Evolutionary conservation across 2,888 invertebrate species (phyloP).

Genomic region (Drosophila kanekoi): DNA sequence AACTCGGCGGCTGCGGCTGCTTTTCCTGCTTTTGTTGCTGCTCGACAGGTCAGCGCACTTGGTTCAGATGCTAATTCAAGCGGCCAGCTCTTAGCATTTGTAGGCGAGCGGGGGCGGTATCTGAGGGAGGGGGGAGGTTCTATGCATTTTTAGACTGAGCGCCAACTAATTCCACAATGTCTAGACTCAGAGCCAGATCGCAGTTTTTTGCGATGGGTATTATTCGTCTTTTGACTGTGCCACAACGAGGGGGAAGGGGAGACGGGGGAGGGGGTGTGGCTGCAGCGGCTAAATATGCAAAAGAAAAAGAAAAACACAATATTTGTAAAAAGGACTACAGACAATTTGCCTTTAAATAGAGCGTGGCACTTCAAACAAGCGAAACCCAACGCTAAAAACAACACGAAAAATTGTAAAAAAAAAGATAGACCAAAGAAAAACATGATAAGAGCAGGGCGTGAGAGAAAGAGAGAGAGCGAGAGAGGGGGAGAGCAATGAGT

Average conservation of each 20-base stretch:
- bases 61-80: constrained; percentile 52
- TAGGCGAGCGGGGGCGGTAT: background rate
- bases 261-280: constrained; percentile 20
- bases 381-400: constrained; percentile 50
- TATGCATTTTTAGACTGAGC: constrained; percentile 66
- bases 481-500: background rate
- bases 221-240: constrained; percentile 63
- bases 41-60: constrained; percentile 62
- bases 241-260: background rate
- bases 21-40: constrained; percentile 34
- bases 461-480: constrained; percentile 14
- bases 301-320: constrained; percentile 63
- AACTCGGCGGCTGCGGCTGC: background rate
- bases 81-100: constrained; percentile 24
- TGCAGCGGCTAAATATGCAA: constrained; percentile 67
- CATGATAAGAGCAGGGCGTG: constrained; percentile 52
- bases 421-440: constrained; percentile 49
- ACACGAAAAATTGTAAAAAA: constrained; percentile 38
- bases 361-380: constrained; percentile 80
- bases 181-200: constrained; percentile 59
- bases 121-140: background rate
- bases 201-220: constrained; percentile 46
- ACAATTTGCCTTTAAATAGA: constrained; percentile 82
- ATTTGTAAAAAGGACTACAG: constrained; percentile 80
- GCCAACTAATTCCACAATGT: constrained; percentile 67